Evolutionary conservation across 2,113 vertebrate species (phyloP), one percentile per base, ranked within the genome.

Genomic region (Fulmarus glacialis): DNA sequence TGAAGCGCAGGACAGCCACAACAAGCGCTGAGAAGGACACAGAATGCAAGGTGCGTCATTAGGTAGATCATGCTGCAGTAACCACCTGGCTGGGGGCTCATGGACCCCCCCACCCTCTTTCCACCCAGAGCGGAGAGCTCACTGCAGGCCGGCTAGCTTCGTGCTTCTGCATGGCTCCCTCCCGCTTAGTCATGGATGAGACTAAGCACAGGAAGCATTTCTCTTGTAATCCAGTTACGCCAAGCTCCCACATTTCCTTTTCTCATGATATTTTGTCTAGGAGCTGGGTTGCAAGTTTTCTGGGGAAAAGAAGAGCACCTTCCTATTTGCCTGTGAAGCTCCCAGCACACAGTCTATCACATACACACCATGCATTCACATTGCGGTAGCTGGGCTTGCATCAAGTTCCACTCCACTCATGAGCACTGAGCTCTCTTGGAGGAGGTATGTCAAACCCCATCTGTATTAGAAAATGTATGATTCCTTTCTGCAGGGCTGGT

Each of bases 1-100:
- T 98, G 98, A 99, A 99, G 90, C 99, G 98, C 66, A 99, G 98
- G 80, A 99, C 94, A 21, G 98, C 99, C 53, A 99, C 97, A 4
- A 99, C 97, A 23, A 99, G 98, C 2, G 98, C 99, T 99, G 96
- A 60, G 97, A 93, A 73, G 63, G 82, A 97, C 95, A 96, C 75
- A 97, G 29, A 91, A 77, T 2, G 52, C 30, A 36, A 66, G 40
- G 52, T 7, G 40, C 0, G 0, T 94, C 60, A 63, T 23, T 72
- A 43, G 27, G 40, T 1, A 47, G 26, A 64, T 80, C 43, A 32
- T 19, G 26, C 60, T 40, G 50, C 63, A 86, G 56, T 24, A 48
- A 52, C 21, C 26, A 36, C 48, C 23, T 43, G 17, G 21, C 70
- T 26, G 19, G 40, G 38, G 48, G 18, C 27, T 38, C 64, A 45